phyloP scores from a whole-genome alignment of 2,113 vertebrate genomes.

The Toxotes chatareus region DNA sequence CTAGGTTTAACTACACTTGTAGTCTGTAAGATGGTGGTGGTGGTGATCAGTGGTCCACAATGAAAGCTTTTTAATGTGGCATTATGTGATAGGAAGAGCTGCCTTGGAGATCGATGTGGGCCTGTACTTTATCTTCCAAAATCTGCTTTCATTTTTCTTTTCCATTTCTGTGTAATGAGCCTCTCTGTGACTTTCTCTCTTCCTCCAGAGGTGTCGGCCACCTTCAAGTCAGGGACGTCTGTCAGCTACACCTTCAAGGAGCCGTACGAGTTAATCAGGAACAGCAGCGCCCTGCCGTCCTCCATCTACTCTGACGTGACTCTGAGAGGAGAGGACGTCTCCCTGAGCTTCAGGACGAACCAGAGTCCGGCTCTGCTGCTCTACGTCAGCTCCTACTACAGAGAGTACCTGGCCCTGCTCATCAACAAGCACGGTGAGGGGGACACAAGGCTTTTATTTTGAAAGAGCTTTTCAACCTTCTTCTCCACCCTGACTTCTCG shows the following conservation, averaged over 20 bases:
- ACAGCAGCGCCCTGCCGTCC: slow-evolving; percentile 86
- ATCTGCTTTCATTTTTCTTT: background rate
- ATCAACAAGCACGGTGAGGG: slow-evolving; percentile 90
- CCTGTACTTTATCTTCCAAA: too few relatives aligned
- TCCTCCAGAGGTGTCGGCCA: slow-evolving; percentile 90
- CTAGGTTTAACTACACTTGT: too few relatives aligned
- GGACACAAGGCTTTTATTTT: background rate
- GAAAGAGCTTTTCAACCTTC: background rate
- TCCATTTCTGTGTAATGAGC: background rate
- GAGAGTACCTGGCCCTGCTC: slow-evolving; percentile 88
- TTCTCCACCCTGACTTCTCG: background rate
- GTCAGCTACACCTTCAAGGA: slow-evolving; percentile 90
- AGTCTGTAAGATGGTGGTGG: too few relatives aligned
- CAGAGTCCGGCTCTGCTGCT: slow-evolving; percentile 88
- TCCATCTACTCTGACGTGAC: slow-evolving; percentile 88
- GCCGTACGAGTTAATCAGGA: slow-evolving; percentile 86
- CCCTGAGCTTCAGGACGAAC: slow-evolving; percentile 89
- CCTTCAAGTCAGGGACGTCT: slow-evolving; percentile 88
- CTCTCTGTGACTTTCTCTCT: slow-evolving; percentile 59
- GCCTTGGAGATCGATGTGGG: too few relatives aligned
- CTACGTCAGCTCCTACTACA: slow-evolving; percentile 87
- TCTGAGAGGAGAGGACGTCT: slow-evolving; percentile 84
- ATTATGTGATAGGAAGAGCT: too few relatives aligned
- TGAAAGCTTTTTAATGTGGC: too few relatives aligned
- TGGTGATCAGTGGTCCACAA: too few relatives aligned